Evolutionary conservation across 2,113 vertebrate species (phyloP).

Genomic region (Lanius ludovicianus): DNA sequence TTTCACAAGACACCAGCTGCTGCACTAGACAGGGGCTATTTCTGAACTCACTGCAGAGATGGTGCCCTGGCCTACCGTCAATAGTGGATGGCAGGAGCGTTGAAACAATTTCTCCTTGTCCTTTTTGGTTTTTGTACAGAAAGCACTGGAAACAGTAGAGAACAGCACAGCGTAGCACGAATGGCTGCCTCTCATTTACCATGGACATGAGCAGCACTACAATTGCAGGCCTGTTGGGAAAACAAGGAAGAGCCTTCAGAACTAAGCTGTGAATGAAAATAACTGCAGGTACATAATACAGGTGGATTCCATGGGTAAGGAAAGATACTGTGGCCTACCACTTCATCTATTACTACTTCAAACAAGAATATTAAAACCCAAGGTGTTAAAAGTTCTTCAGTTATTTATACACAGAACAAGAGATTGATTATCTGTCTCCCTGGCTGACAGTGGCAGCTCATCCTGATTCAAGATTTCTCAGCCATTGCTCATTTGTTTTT

Average conservation of each 20-base stretch:
- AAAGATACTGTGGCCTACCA: not conserved
- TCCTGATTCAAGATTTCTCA: rapidly evolving
- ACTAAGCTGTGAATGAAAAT: not conserved
- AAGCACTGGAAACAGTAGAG: constrained; percentile 99
- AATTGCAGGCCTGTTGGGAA: constrained; percentile 85
- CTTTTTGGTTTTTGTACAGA: constrained; percentile 95
- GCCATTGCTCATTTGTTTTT: not conserved
- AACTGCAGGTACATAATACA: rapidly evolving
- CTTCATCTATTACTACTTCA: not conserved
- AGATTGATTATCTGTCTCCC: not conserved
- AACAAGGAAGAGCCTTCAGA: not conserved
- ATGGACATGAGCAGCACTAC: constrained; percentile 98
- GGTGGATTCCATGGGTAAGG: rapidly evolving
- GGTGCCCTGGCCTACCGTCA: constrained; percentile 78
- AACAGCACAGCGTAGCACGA: constrained; percentile 94
- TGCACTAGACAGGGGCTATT: not conserved
- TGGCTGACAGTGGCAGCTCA: not conserved
- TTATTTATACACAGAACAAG: not conserved
- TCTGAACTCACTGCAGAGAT: not conserved
- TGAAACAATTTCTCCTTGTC: constrained; percentile 94
- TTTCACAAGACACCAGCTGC: rapidly evolving
- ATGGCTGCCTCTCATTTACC: constrained; percentile 96
- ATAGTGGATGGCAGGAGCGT: constrained; percentile 96
- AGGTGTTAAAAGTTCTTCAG: not conserved
- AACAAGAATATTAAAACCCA: not conserved